Percentiles rank a stretch among this genome's conserved stretches.
Conservation (phyloP, 64 coral and sea anemone genomes). For the Dendrophyllia cribrosa region DNA sequence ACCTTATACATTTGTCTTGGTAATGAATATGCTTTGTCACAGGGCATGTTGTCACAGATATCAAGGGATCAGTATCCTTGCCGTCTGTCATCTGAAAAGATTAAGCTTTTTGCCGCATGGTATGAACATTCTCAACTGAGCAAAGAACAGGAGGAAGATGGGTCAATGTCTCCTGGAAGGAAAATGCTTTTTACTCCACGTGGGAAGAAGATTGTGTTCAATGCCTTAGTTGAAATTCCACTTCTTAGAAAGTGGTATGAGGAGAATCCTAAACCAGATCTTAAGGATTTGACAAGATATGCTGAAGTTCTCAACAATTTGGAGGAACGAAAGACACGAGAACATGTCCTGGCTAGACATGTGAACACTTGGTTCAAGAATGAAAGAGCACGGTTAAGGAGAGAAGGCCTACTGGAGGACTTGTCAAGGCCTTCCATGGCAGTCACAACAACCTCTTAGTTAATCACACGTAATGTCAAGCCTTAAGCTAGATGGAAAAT, state of each 20-base stretch:
- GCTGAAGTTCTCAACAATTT: conserved; percentile 85
- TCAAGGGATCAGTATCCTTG: conserved; percentile 96
- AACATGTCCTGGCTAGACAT: conserved; percentile 83
- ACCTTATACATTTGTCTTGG: too few relatives aligned
- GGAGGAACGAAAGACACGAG: conserved; percentile 78
- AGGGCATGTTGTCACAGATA: conserved; percentile 99
- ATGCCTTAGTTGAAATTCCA: conserved; percentile 85
- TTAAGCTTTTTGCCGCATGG: conserved; percentile 94
- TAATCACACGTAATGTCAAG: too few relatives aligned
- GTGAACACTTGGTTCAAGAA: conserved; percentile 99
- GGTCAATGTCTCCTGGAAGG: conserved; percentile 53
- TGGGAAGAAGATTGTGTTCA: conserved; percentile 98
- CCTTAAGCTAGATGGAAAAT: too few relatives aligned
- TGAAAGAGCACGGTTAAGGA: conserved; percentile 89
- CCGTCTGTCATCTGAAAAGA: conserved; percentile 88
- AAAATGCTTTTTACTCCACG: conserved; percentile 61
- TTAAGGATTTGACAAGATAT: conserved; percentile 80
- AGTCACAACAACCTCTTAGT: conserved; percentile 12
- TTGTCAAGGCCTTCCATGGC: conserved; percentile 92
- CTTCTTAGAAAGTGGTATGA: conserved; percentile 88
- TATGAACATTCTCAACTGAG: conserved; percentile 84
- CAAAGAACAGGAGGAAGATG: conserved; percentile 76
- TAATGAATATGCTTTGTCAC: not conserved
- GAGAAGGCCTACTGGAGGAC: conserved; percentile 81
- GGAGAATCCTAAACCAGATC: conserved; percentile 80